These are phyloP conservation scores for Muntiacus reevesi DNA, from an alignment of 2,113 vertebrate genomes.

Conservation along the genomic window DNA sequence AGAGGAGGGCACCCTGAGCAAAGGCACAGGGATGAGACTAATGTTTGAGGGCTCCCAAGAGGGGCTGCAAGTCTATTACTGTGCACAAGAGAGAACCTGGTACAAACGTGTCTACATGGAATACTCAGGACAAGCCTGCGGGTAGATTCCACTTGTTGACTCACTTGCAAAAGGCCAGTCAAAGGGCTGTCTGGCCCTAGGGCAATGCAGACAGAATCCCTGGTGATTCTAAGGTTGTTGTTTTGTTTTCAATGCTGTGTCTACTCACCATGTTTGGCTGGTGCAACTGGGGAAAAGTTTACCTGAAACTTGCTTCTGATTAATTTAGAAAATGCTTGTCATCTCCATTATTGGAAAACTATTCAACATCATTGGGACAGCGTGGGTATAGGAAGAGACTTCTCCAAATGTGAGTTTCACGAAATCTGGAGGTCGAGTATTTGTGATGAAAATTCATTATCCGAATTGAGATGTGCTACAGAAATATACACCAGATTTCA, in stretches of 20 bases:
- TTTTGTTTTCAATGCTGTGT: too few species aligned
- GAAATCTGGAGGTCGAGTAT: background rate
- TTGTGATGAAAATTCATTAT: background rate
- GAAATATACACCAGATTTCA: background rate
- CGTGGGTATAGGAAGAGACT: background rate
- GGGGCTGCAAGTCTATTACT: background rate
- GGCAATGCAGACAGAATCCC: background rate
- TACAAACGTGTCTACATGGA: fast-evolving
- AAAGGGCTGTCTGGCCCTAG: background rate
- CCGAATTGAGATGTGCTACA: background rate
- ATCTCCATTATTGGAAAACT: background rate
- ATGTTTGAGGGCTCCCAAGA: background rate
- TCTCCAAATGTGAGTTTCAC: background rate
- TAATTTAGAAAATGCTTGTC: background rate
- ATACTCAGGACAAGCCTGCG: background rate
- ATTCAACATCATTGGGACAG: background rate
- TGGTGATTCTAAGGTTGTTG: background rate
- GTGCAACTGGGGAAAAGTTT: background rate
- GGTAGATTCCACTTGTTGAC: background rate
- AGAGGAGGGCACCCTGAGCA: background rate
- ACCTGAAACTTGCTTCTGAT: background rate
- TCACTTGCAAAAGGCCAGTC: background rate
- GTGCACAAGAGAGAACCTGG: background rate
- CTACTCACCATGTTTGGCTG: background rate
- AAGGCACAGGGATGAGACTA: background rate